Evolutionary conservation across 2,888 invertebrate genomes (phyloP).

Genomic region (Cerastis rubricosa): DNA sequence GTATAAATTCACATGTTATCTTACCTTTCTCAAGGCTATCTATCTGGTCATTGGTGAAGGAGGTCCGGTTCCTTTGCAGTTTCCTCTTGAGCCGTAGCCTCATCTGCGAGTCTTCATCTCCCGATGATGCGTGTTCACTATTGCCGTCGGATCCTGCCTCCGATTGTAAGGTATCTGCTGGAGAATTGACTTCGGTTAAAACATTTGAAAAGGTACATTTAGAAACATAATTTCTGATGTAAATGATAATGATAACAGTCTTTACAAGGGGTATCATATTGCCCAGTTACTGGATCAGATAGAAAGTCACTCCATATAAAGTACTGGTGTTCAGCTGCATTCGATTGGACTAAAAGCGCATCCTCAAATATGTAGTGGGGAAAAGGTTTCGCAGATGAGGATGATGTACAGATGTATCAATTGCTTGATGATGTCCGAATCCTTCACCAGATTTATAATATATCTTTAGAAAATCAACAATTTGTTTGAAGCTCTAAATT

Average conservation of each 20-base stretch:
- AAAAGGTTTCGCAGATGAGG: not conserved
- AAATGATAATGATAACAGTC: not conserved
- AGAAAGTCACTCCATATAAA: not conserved
- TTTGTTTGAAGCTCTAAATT: not conserved
- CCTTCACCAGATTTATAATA: not conserved
- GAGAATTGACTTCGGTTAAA: conserved; percentile 34
- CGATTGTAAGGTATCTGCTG: conserved; percentile 91
- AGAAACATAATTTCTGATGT: not conserved
- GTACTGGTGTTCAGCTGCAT: not conserved
- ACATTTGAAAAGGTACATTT: not conserved
- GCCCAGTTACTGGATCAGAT: not conserved
- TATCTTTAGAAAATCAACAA: not conserved
- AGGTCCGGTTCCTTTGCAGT: conserved; percentile 98
- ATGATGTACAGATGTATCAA: not conserved
- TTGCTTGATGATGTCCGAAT: not conserved
- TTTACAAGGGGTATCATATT: not conserved
- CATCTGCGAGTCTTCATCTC: conserved; percentile 97
- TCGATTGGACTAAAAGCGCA: not conserved
- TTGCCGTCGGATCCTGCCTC: conserved; percentile 95
- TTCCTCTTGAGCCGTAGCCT: conserved; percentile 98
- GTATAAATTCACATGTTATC: conserved; percentile 38
- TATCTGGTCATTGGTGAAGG: conserved; percentile 99
- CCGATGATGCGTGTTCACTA: conserved; percentile 97
- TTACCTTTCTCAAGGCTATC: conserved; percentile 99
- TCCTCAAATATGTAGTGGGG: not conserved